A percentile compares a stretch with the other conserved stretches of the same genome.
These are phyloP conservation scores for Plestiodon gilberti DNA, from an alignment of 2,113 vertebrate species.

Conservation along the genomic window DNA sequence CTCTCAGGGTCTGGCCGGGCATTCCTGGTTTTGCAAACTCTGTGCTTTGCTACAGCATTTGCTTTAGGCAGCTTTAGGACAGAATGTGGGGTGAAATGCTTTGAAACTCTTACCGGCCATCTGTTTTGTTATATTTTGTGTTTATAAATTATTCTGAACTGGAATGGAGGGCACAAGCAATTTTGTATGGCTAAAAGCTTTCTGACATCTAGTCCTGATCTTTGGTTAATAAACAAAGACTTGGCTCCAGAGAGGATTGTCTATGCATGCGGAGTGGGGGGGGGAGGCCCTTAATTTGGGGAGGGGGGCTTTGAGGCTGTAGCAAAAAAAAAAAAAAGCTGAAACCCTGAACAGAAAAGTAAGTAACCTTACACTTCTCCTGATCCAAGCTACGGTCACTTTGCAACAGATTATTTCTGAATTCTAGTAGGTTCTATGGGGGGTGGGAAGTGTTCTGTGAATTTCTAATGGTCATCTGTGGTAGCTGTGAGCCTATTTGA, in stretches of 20 bases:
- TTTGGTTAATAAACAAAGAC: neutral
- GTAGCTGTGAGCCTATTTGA: slow-evolving; percentile 26
- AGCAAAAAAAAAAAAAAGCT: neutral
- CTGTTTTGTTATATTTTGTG: neutral
- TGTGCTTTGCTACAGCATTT: neutral
- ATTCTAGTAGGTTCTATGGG: neutral
- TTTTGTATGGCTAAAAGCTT: slow-evolving; percentile 18
- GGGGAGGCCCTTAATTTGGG: neutral
- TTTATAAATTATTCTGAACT: neutral
- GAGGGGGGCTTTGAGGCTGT: too few species aligned
- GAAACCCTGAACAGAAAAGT: neutral
- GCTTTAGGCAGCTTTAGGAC: neutral
- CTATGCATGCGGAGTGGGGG: neutral
- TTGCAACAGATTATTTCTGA: neutral
- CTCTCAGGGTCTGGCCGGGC: neutral
- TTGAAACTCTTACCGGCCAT: neutral
- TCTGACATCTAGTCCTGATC: neutral
- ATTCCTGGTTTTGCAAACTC: neutral
- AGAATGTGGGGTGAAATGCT: neutral
- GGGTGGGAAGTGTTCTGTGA: neutral
- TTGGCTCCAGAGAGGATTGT: neutral
- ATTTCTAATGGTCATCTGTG: neutral
- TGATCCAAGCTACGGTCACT: neutral
- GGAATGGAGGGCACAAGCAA: neutral
- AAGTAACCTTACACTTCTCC: neutral